These are phyloP conservation scores for Caenorhabditis sp. DNA, from an alignment of 2,888 invertebrate species.

Conservation along the genomic window DNA sequence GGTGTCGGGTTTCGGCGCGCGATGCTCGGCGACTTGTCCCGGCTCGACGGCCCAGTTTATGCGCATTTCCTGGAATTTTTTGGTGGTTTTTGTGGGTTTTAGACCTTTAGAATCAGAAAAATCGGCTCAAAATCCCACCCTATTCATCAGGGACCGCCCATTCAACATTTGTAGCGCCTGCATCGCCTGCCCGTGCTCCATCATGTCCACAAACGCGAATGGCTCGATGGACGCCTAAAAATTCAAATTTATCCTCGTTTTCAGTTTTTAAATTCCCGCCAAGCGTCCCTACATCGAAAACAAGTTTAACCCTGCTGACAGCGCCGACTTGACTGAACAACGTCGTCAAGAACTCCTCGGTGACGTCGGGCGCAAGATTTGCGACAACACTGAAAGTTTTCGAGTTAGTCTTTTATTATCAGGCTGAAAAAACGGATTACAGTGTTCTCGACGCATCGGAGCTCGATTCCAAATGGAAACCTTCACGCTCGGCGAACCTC, in stretches of 20 bases:
- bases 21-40: conserved; percentile 87
- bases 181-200: conserved; percentile 95
- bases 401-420: neutral
- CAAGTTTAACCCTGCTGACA: conserved; percentile 98
- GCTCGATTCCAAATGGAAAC: conserved; percentile 76
- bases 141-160: conserved; percentile 95
- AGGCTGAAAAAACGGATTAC: conserved; percentile 68
- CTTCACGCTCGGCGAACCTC: conserved; percentile 80
- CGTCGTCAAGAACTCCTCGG: conserved; percentile 84
- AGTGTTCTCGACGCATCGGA: conserved; percentile 79
- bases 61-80: conserved; percentile 90
- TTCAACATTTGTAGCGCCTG: conserved; percentile 99
- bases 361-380: conserved; percentile 85
- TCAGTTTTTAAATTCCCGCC: neutral
- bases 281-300: conserved; percentile 88
- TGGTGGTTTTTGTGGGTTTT: neutral
- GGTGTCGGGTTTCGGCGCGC: conserved; percentile 87
- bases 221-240: conserved; percentile 94
- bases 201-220: conserved; percentile 98
- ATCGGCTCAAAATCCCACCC: conserved; percentile 85
- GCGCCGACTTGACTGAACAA: conserved; percentile 97
- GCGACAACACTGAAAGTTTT: conserved; percentile 84
- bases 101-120: too few species aligned
- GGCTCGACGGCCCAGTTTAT: conserved; percentile 99
- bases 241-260: conserved; percentile 29